Conservation (phyloP, 1,140 invertebrate genomes). For the Atta colombica region DNA sequence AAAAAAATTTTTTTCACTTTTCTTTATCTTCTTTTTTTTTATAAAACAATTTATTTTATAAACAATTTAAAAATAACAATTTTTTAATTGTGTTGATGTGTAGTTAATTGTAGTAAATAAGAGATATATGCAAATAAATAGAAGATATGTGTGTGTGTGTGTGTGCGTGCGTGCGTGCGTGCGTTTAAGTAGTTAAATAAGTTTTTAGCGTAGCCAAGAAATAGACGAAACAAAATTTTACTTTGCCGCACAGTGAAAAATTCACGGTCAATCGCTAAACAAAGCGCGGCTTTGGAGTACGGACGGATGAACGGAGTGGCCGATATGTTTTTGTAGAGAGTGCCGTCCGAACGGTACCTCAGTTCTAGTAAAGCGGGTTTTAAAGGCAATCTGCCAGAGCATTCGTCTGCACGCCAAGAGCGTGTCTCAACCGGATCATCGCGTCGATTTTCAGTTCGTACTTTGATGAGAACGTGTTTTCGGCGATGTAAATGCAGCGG, state of each 20-base stretch:
- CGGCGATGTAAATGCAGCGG: constrained; percentile 13
- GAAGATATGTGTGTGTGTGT: neutral
- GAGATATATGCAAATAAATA: neutral
- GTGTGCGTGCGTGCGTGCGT: neutral
- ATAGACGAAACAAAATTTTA: neutral
- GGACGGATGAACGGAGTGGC: constrained; percentile 15
- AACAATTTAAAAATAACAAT: too few species aligned
- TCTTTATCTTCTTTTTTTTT: too few species aligned
- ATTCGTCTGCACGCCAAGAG: constrained; percentile 28
- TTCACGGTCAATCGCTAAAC: constrained; percentile 14
- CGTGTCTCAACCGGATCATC: constrained; percentile 45
- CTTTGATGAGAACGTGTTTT: constrained; percentile 28
- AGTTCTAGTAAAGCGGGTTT: constrained; percentile 69
- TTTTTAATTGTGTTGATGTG: too few species aligned
- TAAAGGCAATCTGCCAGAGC: constrained; percentile 65
- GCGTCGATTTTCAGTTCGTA: constrained; percentile 44
- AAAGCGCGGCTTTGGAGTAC: constrained; percentile 38
- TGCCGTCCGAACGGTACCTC: constrained; percentile 63
- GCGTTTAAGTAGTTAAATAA: neutral
- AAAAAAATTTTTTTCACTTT: too few species aligned
- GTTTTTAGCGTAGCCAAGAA: neutral
- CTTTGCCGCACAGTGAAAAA: neutral
- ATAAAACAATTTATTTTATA: too few species aligned
- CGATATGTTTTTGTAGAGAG: constrained; percentile 49
- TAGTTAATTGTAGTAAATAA: too few species aligned